Percentiles rank a stretch among this genome's conserved stretches.
Evolutionary conservation across 2,888 invertebrate genomes (phyloP).

Genomic region (Heliconius erato): DNA sequence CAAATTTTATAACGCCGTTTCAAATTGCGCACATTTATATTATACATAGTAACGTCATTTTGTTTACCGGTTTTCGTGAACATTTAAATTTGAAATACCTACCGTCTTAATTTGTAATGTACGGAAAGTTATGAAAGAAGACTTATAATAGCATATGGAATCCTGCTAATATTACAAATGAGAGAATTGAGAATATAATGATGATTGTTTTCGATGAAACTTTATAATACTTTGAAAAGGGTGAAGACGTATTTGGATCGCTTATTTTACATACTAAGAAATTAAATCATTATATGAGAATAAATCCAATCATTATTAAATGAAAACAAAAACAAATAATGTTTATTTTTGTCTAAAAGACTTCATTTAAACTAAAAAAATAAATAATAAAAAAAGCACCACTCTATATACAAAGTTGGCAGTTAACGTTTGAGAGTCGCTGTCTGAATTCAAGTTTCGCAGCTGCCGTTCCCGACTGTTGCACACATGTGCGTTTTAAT

Average conservation of each 20-base stretch:
- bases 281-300: too few species aligned
- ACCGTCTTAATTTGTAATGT: constrained; percentile 49
- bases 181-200: too few species aligned
- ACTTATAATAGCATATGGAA: not conserved
- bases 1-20: constrained; percentile 64
- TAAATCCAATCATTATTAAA: too few species aligned
- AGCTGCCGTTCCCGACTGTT: constrained; percentile 77
- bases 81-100: constrained; percentile 35
- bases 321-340: not conserved
- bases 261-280: too few species aligned
- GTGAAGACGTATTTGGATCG: too few species aligned
- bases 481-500: constrained; percentile 56
- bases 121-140: not conserved
- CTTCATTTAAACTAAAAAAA: not conserved
- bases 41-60: constrained; percentile 38
- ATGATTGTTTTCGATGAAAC: too few species aligned
- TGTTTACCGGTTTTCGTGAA: constrained; percentile 38
- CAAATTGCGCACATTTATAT: constrained; percentile 58
- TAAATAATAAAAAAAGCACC: not conserved
- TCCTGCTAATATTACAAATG: not conserved
- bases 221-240: too few species aligned
- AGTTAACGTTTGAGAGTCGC: constrained; percentile 77
- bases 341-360: not conserved
- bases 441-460: constrained; percentile 78
- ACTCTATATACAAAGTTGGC: constrained; percentile 3